Evolutionary conservation across 2,113 vertebrate genomes (phyloP).

Genomic region (Struthio camelus): DNA sequence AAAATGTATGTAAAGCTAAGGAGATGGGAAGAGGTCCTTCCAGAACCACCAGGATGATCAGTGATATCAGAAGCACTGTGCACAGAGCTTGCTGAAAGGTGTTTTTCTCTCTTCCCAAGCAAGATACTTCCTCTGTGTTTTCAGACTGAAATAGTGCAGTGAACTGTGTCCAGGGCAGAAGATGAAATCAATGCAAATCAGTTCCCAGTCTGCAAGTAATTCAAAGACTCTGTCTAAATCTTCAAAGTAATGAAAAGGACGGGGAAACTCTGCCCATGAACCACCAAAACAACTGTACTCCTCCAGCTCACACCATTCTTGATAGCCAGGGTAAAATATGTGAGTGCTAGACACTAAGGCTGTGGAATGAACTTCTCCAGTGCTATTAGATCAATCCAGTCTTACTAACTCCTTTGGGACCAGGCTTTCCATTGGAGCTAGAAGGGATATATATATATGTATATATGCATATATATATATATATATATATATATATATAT

Average conservation of each 20-base stretch:
- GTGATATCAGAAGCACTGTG: neutral
- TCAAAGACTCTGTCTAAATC: neutral
- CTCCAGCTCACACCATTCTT: neutral
- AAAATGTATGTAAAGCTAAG: neutral
- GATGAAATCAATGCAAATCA: neutral
- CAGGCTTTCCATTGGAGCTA: neutral
- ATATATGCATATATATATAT: neutral
- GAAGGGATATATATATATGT: no score
- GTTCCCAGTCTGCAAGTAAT: neutral
- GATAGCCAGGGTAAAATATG: fast-evolving
- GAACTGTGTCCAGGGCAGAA: neutral
- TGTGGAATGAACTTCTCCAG: neutral
- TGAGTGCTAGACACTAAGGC: neutral
- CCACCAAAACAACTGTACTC: neutral
- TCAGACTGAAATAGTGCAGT: neutral
- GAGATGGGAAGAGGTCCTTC: neutral
- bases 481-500: neutral
- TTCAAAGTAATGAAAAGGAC: neutral
- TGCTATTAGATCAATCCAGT: neutral
- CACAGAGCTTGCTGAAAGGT: neutral
- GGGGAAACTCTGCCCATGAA: neutral
- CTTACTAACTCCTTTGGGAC: neutral
- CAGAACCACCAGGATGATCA: fast-evolving
- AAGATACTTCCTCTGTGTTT: neutral
- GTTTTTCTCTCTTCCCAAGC: neutral